These are phyloP conservation scores for Brachyptera risi DNA, from an alignment of 2,888 invertebrate genomes.

Conservation along the genomic window DNA sequence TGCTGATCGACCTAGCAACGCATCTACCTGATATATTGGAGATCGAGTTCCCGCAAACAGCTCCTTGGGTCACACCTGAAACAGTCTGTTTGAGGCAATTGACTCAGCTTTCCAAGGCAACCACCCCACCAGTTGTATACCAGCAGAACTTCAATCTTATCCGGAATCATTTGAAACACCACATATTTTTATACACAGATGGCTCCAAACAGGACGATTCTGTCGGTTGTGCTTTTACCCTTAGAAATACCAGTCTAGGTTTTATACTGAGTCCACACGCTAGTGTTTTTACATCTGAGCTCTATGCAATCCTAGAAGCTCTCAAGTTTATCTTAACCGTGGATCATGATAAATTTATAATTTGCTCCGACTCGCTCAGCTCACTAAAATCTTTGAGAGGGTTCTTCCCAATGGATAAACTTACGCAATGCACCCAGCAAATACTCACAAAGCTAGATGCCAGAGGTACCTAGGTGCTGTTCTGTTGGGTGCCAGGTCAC, in stretches of 20 bases:
- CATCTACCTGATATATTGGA: no score
- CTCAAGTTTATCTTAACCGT: neutral
- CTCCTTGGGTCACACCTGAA: neutral
- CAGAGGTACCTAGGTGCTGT: no score
- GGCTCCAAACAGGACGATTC: neutral
- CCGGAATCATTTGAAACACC: no score
- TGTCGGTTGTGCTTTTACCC: neutral
- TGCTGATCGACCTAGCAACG: no score
- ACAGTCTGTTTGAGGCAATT: neutral
- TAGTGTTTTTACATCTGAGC: neutral
- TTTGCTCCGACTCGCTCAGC: neutral
- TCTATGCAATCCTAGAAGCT: neutral
- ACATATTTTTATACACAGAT: neutral
- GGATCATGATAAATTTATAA: neutral
- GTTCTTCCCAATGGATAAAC: neutral
- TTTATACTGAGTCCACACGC: neutral
- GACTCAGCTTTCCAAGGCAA: neutral
- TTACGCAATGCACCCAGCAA: neutral
- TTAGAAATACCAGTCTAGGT: neutral
- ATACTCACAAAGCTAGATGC: neutral
- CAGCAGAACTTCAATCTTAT: neutral
- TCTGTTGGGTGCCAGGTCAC: conserved; percentile 9
- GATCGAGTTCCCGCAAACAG: no score
- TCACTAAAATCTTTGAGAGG: neutral
- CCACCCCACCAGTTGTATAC: neutral